Evolutionary conservation across 1,140 invertebrate species (phyloP).

Genomic region (Cydia fagiglandana): DNA sequence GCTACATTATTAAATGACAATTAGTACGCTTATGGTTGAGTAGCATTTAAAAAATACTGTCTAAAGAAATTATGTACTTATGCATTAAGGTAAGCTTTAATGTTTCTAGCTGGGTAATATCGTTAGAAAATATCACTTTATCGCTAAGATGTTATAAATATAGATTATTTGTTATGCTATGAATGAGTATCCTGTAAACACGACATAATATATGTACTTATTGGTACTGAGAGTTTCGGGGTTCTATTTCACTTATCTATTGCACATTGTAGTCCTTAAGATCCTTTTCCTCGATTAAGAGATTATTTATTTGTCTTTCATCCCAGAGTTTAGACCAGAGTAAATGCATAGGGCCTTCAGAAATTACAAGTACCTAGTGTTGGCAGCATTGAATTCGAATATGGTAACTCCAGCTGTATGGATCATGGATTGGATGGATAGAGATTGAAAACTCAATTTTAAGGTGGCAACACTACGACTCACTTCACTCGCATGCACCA

Average conservation of each 20-base stretch:
- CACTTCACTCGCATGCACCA: not conserved
- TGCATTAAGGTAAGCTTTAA: conserved; percentile 44
- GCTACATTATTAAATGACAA: conserved; percentile 58
- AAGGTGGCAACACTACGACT: not conserved
- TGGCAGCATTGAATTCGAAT: too few relatives aligned
- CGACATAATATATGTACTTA: conserved; percentile 38
- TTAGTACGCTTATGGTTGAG: conserved; percentile 52
- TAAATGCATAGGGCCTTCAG: not conserved
- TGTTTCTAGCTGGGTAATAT: conserved; percentile 55
- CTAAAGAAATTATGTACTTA: conserved; percentile 62
- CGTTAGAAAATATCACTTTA: conserved; percentile 74
- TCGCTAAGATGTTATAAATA: conserved; percentile 70
- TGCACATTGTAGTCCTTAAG: conserved; percentile 22
- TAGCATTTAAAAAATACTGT: conserved; percentile 68
- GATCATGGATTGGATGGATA: too few relatives aligned
- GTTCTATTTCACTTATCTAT: conserved; percentile 24
- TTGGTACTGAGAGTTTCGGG: conserved; percentile 41
- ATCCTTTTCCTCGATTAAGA: conserved; percentile 25
- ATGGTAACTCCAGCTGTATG: too few relatives aligned
- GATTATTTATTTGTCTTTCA: conserved; percentile 16
- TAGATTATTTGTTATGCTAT: conserved; percentile 43
- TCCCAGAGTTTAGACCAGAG: not conserved
- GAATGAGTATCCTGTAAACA: conserved; percentile 27
- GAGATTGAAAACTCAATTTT: not conserved
- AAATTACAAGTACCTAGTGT: not conserved